These are phyloP conservation scores for Platorchestia sp. DNA, from an alignment of 1,140 invertebrate species.

Conservation along the genomic window DNA sequence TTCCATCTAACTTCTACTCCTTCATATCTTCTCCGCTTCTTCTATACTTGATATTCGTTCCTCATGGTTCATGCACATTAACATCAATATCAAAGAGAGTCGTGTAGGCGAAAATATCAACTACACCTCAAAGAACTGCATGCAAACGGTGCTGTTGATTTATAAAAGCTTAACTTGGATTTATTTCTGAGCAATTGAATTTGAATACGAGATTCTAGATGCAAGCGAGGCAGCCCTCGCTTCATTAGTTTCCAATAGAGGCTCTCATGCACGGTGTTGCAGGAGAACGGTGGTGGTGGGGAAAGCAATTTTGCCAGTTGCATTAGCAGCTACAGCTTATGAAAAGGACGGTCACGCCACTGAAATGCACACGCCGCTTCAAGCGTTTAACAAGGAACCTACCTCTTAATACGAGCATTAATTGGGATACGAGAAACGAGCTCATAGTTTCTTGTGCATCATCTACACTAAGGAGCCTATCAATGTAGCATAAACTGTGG, in stretches of 20 bases:
- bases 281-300: not conserved
- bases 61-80: not conserved
- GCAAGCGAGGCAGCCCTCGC: conserved; percentile 11
- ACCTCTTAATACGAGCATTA: too few species aligned
- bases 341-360: not conserved
- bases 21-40: too few species aligned
- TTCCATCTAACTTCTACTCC: too few species aligned
- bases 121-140: not conserved
- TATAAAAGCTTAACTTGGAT: not conserved
- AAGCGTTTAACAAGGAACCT: too few species aligned
- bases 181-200: conserved; percentile 40
- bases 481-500: too few species aligned
- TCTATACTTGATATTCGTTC: not conserved
- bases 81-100: not conserved
- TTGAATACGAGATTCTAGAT: not conserved
- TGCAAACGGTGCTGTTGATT: not conserved
- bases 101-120: not conserved
- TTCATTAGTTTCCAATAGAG: not conserved
- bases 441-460: too few species aligned
- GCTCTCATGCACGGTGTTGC: not conserved
- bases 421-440: too few species aligned
- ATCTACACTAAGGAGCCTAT: too few species aligned
- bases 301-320: not conserved
- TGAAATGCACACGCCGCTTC: not conserved
- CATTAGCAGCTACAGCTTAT: not conserved